Percentiles rank a stretch among this genome's conserved stretches.
Evolutionary conservation across 1,140 invertebrate species (phyloP).

Genomic region (Drosophila tani): DNA sequence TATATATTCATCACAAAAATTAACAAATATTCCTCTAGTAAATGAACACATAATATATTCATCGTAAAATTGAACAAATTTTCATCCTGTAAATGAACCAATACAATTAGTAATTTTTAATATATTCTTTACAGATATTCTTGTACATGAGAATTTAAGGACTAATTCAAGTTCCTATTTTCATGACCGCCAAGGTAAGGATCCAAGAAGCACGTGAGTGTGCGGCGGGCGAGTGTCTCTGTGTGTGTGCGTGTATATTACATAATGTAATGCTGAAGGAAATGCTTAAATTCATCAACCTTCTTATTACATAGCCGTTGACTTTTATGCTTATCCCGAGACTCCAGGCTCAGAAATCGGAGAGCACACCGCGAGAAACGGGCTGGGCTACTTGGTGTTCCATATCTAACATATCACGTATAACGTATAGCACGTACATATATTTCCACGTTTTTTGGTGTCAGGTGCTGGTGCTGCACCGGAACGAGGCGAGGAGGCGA

Average conservation of each 20-base stretch:
- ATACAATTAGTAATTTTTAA: neutral
- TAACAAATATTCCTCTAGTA: too few species aligned
- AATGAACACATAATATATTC: too few species aligned
- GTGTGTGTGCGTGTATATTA: conserved; percentile 50
- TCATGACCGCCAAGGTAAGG: neutral
- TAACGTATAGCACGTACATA: conserved; percentile 10
- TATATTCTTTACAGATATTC: neutral
- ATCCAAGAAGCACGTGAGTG: conserved; percentile 25
- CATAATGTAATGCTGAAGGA: conserved; percentile 65
- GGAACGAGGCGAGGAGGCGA: conserved; percentile 5
- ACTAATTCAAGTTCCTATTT: neutral
- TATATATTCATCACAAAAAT: too few species aligned
- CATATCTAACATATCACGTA: conserved; percentile 7
- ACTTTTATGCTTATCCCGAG: conserved; percentile 63
- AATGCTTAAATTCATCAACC: conserved; percentile 75
- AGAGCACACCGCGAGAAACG: conserved; percentile 18
- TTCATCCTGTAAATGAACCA: too few species aligned
- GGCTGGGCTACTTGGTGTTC: neutral
- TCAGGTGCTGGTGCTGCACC: conserved; percentile 30
- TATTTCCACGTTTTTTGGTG: conserved; percentile 22
- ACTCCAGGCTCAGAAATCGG: conserved; percentile 26
- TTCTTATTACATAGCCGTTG: conserved; percentile 63
- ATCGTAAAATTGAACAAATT: too few species aligned
- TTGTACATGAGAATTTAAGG: neutral
- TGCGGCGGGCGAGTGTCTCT: conserved; percentile 5